phyloP scores from a whole-genome alignment of 2,888 invertebrate species.

The Cheilosia pagana region DNA sequence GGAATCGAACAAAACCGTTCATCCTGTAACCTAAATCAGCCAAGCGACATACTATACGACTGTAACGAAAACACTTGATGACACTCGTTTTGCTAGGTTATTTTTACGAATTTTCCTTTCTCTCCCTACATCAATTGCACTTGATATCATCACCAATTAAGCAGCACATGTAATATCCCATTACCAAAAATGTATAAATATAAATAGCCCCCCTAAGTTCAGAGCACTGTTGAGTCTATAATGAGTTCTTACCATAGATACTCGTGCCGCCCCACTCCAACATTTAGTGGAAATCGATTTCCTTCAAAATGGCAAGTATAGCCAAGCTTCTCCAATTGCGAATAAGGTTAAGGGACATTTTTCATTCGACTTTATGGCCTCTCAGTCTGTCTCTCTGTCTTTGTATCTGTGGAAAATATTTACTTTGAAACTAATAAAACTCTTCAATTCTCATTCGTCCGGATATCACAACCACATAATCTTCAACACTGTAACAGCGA shows the following conservation, averaged over 20 bases:
- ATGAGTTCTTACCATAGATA: constrained; percentile 1
- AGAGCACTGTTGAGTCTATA: background rate
- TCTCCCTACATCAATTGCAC: background rate
- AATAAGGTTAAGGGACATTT: too few relatives aligned
- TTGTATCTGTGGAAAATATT: background rate
- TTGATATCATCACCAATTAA: background rate
- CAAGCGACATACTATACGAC: too few relatives aligned
- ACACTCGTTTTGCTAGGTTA: too few relatives aligned
- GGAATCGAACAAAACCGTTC: too few relatives aligned
- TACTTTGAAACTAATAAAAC: constrained; percentile 26
- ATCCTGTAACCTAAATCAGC: too few relatives aligned
- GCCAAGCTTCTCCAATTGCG: background rate
- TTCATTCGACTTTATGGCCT: too few relatives aligned
- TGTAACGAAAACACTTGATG: too few relatives aligned
- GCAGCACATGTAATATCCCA: background rate
- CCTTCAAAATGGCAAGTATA: background rate
- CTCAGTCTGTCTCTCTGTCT: too few relatives aligned
- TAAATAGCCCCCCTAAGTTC: background rate
- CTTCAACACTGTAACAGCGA: constrained; percentile 78
- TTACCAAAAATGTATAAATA: background rate
- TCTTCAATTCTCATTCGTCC: constrained; percentile 17
- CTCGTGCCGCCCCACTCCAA: too few relatives aligned
- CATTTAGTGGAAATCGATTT: constrained; percentile 13
- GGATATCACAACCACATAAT: constrained; percentile 25
- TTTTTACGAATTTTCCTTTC: background rate